A percentile compares a stretch with the other conserved stretches of the same genome.
Conservation (phyloP, 2,888 invertebrate genomes). For the Mimachlamys varia region DNA sequence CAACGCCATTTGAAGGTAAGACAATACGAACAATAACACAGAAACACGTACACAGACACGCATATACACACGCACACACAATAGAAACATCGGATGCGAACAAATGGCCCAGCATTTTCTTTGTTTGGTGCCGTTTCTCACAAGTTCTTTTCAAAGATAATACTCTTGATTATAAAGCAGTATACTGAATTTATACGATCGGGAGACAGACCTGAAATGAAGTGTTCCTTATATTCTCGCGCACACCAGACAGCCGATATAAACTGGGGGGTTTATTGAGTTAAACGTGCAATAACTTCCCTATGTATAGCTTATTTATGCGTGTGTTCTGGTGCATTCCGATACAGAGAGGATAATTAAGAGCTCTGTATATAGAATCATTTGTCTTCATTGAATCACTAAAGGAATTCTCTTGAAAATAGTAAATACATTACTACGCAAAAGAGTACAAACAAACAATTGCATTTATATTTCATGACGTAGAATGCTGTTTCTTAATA, state of each 20-base stretch:
- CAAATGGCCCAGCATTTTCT: too few relatives aligned
- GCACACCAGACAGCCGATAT: not conserved
- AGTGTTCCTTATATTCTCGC: not conserved
- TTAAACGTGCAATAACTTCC: not conserved
- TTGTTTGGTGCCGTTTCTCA: not conserved
- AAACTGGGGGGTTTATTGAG: not conserved
- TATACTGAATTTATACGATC: not conserved
- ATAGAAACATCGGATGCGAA: too few relatives aligned
- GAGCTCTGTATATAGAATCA: not conserved
- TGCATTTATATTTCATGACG: not conserved
- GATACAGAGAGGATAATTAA: not conserved
- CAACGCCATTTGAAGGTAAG: too few relatives aligned
- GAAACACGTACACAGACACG: too few relatives aligned
- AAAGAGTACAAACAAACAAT: not conserved
- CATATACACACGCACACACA: too few relatives aligned
- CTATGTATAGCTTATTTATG: not conserved
- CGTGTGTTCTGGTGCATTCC: not conserved
- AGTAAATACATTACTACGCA: not conserved
- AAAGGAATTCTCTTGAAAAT: not conserved
- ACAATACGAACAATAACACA: too few relatives aligned
- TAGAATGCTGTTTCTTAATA: not conserved
- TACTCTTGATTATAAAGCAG: not conserved
- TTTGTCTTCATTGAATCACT: not conserved
- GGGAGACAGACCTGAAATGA: not conserved
- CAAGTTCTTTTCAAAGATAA: not conserved